Evolutionary conservation across 2,113 vertebrate species (phyloP).

Genomic region (Acanthisitta chloris): DNA sequence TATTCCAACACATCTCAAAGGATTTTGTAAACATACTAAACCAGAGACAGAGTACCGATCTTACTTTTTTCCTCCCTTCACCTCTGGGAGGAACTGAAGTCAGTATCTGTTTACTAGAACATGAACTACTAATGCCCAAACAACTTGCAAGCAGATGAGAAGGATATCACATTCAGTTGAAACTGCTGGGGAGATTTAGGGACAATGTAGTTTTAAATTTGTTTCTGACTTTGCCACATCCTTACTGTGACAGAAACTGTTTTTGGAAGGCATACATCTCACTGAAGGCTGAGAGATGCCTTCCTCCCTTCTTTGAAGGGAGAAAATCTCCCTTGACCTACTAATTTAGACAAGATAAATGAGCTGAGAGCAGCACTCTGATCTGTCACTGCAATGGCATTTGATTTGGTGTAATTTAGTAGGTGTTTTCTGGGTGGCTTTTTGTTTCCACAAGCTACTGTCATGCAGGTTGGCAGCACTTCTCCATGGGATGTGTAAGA

Average conservation of each 20-base stretch:
- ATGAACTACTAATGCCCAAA: not conserved
- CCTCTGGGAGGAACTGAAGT: not conserved
- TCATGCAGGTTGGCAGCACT: not conserved
- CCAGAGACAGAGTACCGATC: not conserved
- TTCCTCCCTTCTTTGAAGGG: not conserved
- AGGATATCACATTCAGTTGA: not conserved
- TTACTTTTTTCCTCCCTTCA: not conserved
- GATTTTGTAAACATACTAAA: not conserved
- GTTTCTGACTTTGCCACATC: not conserved
- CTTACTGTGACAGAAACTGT: not conserved
- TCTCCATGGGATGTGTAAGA: not conserved
- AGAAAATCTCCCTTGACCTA: slow-evolving; percentile 24
- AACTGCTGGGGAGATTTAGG: not conserved
- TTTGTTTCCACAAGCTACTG: not conserved
- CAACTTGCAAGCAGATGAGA: not conserved
- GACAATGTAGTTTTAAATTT: not conserved
- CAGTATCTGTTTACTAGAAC: not conserved
- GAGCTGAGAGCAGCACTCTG: not conserved
- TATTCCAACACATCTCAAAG: not conserved
- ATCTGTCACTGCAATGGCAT: not conserved
- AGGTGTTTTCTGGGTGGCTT: not conserved
- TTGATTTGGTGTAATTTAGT: not conserved
- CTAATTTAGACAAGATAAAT: slow-evolving; percentile 8
- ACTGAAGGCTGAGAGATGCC: not conserved
- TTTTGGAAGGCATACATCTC: not conserved